Base-by-base conservation (phyloP, 1,140 invertebrate genomes). In the Lordiphosa clarofinis region DNA sequence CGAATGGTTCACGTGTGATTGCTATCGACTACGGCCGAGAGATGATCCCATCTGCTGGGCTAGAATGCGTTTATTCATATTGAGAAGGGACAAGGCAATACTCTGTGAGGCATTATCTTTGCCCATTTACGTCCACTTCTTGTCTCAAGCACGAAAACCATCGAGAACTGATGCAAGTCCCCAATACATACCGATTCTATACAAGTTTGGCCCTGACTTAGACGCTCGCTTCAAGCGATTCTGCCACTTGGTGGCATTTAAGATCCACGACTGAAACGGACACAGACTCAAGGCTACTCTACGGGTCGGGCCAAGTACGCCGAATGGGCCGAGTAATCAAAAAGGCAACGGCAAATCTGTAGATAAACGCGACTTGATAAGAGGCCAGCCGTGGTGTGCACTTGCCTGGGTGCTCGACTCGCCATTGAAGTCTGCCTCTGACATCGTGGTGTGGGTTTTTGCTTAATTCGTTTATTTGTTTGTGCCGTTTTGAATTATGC, bases 361-460 rank as follows among this genome's bases (percentile, higher is more conserved):
- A 68, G 71, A 81, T 81, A 79, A 73, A 79, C 50, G 19, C 10
- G 21, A 42, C 50, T 50, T 82, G 74, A 78, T 81, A 78, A 78
- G 60, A 66, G 48, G 48, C 47, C 47, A 40, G 10, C 38, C 39
- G 12, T 40, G 21, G 35, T 46, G 40, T 56, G 58, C 38, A 37
- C 35, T 36, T 35, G 46, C 39, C 33, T 42, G 31, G 44, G 44
- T 36, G 10, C 11, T 40, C 19, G 31, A 11, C n/a, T 28, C 6
- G 47, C 19, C 19, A 19, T 19, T 19, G 19, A 19, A 3, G 19
- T 19, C 1, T 28, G 21, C 28, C 19, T 24, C n/a, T 12, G 11
- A 36, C 11, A 11, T 21, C 40, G 9, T 54, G 48, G 36, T 35
- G 37, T 38, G 3, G 3, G 36, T 37, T 21, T 19, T 36, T 64